A percentile compares a stretch with the other conserved stretches of the same genome.
Conservation (phyloP, 2,797 vertebrate species). For the Sebastes wilsoni region DNA sequence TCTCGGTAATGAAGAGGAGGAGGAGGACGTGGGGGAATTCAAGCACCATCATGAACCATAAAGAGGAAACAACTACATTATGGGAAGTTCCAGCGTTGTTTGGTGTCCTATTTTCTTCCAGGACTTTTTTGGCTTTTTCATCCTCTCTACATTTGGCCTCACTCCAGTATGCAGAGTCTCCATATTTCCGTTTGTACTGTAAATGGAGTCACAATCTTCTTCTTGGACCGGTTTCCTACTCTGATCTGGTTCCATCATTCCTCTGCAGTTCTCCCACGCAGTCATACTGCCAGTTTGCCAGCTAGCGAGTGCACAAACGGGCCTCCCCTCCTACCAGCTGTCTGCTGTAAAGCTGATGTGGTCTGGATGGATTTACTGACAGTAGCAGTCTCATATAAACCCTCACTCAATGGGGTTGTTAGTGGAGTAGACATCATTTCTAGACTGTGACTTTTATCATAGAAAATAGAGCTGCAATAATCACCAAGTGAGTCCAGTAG, state of each 20-base stretch:
- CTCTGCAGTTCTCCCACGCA: constrained; percentile 55
- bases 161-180: constrained; percentile 15
- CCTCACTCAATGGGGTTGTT: constrained; percentile 54
- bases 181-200: constrained; percentile 16
- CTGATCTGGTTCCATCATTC: constrained; percentile 42
- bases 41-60: constrained; percentile 19
- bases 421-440: constrained; percentile 68
- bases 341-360: constrained; percentile 52
- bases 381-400: constrained; percentile 27
- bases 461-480: constrained; percentile 82
- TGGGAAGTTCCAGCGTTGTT: neutral
- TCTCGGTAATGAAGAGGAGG: constrained; percentile 48
- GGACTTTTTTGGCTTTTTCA: constrained; percentile 5
- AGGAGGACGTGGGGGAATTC: constrained; percentile 11
- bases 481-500: constrained; percentile 75
- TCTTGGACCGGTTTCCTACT: constrained; percentile 42
- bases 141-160: constrained; percentile 7
- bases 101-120: constrained; percentile 9
- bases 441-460: constrained; percentile 75
- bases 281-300: constrained; percentile 61
- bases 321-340: constrained; percentile 49
- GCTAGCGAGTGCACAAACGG: constrained; percentile 52
- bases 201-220: constrained; percentile 36
- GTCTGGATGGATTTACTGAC: constrained; percentile 47
- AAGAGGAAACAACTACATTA: constrained; percentile 10